A percentile compares a stretch with the other conserved stretches of the same genome.
Conservation (phyloP, 2,888 invertebrate species). For the Pinctada fucata region DNA sequence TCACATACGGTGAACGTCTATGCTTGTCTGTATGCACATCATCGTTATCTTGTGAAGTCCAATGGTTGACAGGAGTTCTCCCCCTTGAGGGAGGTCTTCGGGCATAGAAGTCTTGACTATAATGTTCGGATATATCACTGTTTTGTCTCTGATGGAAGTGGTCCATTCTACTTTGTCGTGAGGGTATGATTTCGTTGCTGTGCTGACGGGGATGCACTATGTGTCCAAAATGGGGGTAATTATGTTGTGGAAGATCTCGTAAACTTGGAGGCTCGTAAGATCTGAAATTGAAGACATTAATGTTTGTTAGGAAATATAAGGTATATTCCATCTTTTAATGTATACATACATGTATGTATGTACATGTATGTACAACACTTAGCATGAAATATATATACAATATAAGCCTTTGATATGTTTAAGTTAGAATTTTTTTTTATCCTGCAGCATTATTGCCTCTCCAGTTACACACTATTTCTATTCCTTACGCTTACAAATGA, state of each 20-base stretch:
- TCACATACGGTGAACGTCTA: conserved; percentile 15
- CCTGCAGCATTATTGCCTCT: no score
- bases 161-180: conserved; percentile 24
- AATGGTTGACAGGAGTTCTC: conserved; percentile 33
- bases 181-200: conserved; percentile 28
- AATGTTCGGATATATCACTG: conserved; percentile 33
- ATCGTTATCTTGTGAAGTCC: conserved; percentile 9
- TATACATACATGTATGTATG: no score
- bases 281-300: no score
- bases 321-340: no score
- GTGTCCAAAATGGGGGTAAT: conserved; percentile 40
- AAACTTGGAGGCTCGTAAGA: background rate
- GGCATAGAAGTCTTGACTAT: conserved; percentile 23
- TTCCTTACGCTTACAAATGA: no score
- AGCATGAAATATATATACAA: no score
- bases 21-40: conserved; percentile 12
- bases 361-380: no score
- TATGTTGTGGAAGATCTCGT: conserved; percentile 15
- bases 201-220: conserved; percentile 41
- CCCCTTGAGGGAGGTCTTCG: conserved; percentile 21
- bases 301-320: no score
- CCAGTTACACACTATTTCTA: no score
- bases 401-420: no score
- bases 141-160: conserved; percentile 38
- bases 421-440: no score